Evolutionary conservation across 2,888 invertebrate genomes (phyloP).

Genomic region (Sarcophaga carnaria): DNA sequence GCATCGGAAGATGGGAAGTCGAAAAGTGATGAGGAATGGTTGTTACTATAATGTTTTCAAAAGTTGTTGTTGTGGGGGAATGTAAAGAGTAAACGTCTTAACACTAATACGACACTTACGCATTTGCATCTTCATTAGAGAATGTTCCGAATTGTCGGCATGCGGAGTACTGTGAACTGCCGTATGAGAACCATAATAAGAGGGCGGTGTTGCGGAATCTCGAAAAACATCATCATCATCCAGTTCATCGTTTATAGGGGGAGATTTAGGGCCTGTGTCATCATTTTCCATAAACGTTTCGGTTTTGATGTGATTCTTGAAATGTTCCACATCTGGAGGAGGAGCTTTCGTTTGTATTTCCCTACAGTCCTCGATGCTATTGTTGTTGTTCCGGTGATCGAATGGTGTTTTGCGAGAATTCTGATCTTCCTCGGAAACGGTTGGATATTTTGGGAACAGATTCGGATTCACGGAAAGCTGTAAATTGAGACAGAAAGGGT

Average conservation of each 20-base stretch:
- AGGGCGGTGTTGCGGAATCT: slow-evolving; percentile 40
- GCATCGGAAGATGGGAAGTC: slow-evolving; percentile 66
- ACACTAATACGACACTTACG: slow-evolving; percentile 83
- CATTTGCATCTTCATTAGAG: slow-evolving; percentile 91
- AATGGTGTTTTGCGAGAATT: slow-evolving; percentile 38
- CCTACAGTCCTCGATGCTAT: slow-evolving; percentile 1
- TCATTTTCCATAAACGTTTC: slow-evolving; percentile 49
- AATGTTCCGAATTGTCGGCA: slow-evolving; percentile 85
- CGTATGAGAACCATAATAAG: slow-evolving; percentile 27
- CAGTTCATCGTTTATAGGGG: slow-evolving; percentile 38
- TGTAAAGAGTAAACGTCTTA: slow-evolving; percentile 39
- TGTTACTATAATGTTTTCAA: slow-evolving; percentile 72
- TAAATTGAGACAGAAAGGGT: slow-evolving; percentile 5
- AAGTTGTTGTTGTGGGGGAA: slow-evolving; percentile 43
- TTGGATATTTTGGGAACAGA: slow-evolving; percentile 60
- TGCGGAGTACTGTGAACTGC: slow-evolving; percentile 60
- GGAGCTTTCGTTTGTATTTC: slow-evolving; percentile 9
- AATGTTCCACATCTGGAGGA: slow-evolving; percentile 12
- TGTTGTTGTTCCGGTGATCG: slow-evolving; percentile 31
- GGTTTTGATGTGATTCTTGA: slow-evolving; percentile 52
- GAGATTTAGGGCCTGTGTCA: slow-evolving; percentile 31
- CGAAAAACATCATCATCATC: slow-evolving; percentile 63
- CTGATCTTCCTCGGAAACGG: slow-evolving; percentile 41
- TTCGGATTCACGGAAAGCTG: slow-evolving; percentile 59
- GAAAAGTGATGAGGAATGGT: slow-evolving; percentile 74